Evolutionary conservation across 2,113 vertebrate genomes (phyloP), one percentile per base, ranked within the genome.

Genomic region (Chascanopsetta lugubris): DNA sequence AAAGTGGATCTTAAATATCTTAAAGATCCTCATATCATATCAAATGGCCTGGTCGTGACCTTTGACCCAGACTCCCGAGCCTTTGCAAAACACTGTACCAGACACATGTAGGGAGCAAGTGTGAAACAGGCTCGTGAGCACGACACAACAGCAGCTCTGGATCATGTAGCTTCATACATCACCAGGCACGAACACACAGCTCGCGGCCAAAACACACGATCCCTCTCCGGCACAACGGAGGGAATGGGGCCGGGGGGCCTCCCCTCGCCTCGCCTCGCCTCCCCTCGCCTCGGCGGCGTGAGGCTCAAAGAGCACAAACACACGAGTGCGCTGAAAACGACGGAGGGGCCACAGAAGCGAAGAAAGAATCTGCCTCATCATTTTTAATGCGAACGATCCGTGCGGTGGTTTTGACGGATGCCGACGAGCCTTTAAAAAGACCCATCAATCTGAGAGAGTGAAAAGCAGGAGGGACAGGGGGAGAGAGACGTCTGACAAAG

Each of bases 161-260:
- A 54, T 77, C 57, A 29, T n/a, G 43, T 70, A 27, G 40, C 68
- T 48, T 45, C 61, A 48, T 38, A 61, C 12, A 72, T 77, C 48
- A 69, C 61, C 40, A 49, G 21, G 1, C 18, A 57, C 55, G 21
- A 66, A 61, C 58, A 64, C 32, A 43, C 15, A 53, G 10, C 66
- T 69, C 24, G 1, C 0, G 17, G 77, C 20, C n/a, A 36, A 63
- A 71, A 77, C 40, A 69, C 72, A 53, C 4, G n/a, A 69, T 69
- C 65, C 36, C 8, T 11, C 53, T 30, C 24, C 3, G 2, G 66
- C 60, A 61, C 42, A 79, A 53, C 49, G 48, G 53, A 45, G 66
- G 12, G 62, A 58, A 61, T 17, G 27, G 26, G 30, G 51, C 60
- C 58, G 51, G 58, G 36, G 43, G 64, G 46, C 50, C 34, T n/a